Evolutionary conservation across 2,888 invertebrate species (phyloP).

Genomic region (Chirona hameri): DNA sequence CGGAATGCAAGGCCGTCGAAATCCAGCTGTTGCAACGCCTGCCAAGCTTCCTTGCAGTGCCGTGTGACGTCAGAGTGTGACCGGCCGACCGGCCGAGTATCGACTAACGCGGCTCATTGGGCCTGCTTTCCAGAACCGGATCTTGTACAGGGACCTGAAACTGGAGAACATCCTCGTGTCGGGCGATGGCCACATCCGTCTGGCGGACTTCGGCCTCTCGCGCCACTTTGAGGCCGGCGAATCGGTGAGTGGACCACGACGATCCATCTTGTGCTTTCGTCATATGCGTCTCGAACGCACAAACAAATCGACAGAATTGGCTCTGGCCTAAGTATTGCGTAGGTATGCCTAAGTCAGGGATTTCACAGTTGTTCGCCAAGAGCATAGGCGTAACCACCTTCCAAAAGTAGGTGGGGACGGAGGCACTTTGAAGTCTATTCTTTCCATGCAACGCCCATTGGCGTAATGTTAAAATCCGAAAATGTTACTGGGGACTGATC

Average conservation of each 20-base stretch:
- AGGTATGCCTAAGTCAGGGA: too few species aligned
- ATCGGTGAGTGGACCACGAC: not conserved
- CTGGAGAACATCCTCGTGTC: constrained; percentile 13
- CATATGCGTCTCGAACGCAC: not conserved
- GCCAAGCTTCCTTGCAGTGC: not conserved
- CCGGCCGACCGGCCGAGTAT: not conserved
- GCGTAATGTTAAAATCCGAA: too few species aligned
- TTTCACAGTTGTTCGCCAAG: too few species aligned
- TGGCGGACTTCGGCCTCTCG: constrained; percentile 10
- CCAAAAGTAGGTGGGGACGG: too few species aligned
- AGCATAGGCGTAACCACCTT: too few species aligned
- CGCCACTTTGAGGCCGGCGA: not conserved
- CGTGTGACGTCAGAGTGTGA: not conserved
- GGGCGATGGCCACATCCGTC: constrained; percentile 10
- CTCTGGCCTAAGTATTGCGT: too few species aligned
- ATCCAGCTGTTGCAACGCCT: not conserved
- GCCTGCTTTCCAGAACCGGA: not conserved
- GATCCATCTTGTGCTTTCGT: not conserved
- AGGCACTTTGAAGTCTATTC: too few species aligned
- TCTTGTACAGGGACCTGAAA: constrained; percentile 26
- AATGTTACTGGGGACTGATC: too few species aligned
- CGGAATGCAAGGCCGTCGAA: not conserved
- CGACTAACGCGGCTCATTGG: not conserved
- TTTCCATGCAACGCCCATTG: too few species aligned
- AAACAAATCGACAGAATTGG: too few species aligned